These are phyloP conservation scores for Catocala sponsa DNA, from an alignment of 2,888 invertebrate genomes.

Conservation along the genomic window DNA sequence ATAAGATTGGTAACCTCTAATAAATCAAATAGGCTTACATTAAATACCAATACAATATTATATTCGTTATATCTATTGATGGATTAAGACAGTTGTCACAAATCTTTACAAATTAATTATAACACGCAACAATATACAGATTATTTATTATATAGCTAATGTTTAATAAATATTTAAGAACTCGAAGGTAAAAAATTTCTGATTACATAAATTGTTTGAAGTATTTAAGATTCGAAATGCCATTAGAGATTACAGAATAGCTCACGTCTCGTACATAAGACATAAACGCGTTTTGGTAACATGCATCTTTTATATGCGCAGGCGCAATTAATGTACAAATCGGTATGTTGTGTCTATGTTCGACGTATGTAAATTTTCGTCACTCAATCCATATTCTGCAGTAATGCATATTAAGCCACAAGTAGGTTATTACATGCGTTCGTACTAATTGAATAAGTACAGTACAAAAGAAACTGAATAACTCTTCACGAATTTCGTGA, in stretches of 20 bases:
- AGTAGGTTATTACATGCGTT: no score
- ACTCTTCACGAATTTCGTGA: slow-evolving; percentile 22
- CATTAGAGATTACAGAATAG: background rate
- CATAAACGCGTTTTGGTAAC: slow-evolving; percentile 18
- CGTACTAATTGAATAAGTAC: slow-evolving; percentile 1
- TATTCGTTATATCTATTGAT: slow-evolving; percentile 5
- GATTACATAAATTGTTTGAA: background rate
- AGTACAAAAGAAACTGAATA: slow-evolving; percentile 35
- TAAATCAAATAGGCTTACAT: slow-evolving; percentile 35
- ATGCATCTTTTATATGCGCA: slow-evolving; percentile 5
- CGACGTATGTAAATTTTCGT: no score
- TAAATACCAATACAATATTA: slow-evolving; percentile 23
- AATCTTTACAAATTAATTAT: slow-evolving; percentile 7
- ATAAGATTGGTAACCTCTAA: slow-evolving; percentile 40
- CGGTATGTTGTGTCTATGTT: background rate
- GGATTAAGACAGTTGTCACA: background rate
- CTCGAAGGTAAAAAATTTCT: slow-evolving; percentile 1
- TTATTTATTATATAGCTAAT: background rate
- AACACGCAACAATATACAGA: background rate
- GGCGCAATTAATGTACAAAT: slow-evolving; percentile 9
- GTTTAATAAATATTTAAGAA: slow-evolving; percentile 5
- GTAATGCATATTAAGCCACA: no score
- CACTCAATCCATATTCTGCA: no score
- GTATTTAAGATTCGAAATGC: background rate
- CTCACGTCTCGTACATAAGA: slow-evolving; percentile 12